Evolutionary conservation across 2,888 invertebrate genomes (phyloP).

Genomic region (Blomia tropicalis): DNA sequence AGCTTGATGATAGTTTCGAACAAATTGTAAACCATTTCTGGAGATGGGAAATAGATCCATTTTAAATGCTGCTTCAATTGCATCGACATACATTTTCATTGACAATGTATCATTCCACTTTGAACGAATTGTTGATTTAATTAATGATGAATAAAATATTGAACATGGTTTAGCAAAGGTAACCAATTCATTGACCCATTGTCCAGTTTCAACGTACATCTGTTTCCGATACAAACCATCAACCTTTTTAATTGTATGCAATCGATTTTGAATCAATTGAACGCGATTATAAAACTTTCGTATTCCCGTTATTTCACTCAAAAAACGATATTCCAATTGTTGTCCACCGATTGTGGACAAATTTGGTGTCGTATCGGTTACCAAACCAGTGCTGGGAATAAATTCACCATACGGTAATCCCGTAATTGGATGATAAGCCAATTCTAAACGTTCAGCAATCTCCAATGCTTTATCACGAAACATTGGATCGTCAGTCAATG

Average conservation of each 20-base stretch:
- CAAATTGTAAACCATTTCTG: conserved; percentile 42
- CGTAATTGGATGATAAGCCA: neutral
- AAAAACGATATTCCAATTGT: conserved; percentile 86
- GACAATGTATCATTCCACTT: conserved; percentile 32
- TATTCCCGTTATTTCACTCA: conserved; percentile 86
- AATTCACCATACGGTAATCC: neutral
- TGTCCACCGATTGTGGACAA: conserved; percentile 92
- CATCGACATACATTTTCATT: conserved; percentile 79
- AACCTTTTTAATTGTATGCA: conserved; percentile 74
- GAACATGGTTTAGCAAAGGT: conserved; percentile 82
- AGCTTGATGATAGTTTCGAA: conserved; percentile 43
- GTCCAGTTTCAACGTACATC: neutral
- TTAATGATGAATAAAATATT: conserved; percentile 93
- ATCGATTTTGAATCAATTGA: conserved; percentile 67
- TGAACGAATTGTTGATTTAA: conserved; percentile 55
- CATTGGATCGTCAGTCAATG: conserved; percentile 43
- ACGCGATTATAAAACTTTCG: too few species aligned
- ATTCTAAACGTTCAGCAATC: neutral
- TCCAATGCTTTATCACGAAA: conserved; percentile 73
- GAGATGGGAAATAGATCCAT: conserved; percentile 51
- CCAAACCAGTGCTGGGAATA: conserved; percentile 42
- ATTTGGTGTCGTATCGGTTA: conserved; percentile 58
- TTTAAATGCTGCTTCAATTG: conserved; percentile 62
- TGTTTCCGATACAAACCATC: conserved; percentile 39
- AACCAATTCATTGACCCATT: neutral